Conservation (phyloP, 2,113 vertebrate species). For the Cavia aperea region DNA sequence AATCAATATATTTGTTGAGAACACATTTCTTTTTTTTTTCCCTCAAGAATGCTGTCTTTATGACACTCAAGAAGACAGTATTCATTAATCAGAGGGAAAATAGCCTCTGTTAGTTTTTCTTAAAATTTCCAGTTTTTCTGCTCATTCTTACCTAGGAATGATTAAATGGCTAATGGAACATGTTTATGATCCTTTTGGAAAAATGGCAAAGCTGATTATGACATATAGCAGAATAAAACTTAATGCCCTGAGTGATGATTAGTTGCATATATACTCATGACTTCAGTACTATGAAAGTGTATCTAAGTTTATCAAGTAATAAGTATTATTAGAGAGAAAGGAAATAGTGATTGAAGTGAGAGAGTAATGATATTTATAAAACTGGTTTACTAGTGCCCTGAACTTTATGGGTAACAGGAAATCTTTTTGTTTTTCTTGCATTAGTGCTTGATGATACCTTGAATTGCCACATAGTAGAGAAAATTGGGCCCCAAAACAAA, state of each 20-base stretch:
- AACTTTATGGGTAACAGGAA: not conserved
- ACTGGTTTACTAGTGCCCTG: not conserved
- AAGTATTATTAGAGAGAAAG: not conserved
- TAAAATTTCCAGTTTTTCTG: not conserved
- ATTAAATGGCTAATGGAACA: slow-evolving; percentile 24
- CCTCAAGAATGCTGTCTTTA: not conserved
- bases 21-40: not conserved
- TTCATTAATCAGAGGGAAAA: not conserved
- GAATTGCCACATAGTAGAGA: not conserved
- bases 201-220: not conserved
- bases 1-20: not conserved
- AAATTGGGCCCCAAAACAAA: not conserved
- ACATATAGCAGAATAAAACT: not conserved
- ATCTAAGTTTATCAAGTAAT: not conserved
- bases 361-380: not conserved
- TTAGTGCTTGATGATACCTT: not conserved
- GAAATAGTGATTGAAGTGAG: not conserved
- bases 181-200: not conserved
- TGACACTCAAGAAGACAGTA: not conserved
- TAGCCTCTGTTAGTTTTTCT: not conserved
- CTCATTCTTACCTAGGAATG: not conserved
- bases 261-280: not conserved
- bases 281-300: not conserved
- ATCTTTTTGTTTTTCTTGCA: not conserved
- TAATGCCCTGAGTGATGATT: not conserved